Percentiles rank a stretch among this genome's conserved stretches.
Conservation (phyloP, 2,797 vertebrate species). For the Anguilla marmorata region DNA sequence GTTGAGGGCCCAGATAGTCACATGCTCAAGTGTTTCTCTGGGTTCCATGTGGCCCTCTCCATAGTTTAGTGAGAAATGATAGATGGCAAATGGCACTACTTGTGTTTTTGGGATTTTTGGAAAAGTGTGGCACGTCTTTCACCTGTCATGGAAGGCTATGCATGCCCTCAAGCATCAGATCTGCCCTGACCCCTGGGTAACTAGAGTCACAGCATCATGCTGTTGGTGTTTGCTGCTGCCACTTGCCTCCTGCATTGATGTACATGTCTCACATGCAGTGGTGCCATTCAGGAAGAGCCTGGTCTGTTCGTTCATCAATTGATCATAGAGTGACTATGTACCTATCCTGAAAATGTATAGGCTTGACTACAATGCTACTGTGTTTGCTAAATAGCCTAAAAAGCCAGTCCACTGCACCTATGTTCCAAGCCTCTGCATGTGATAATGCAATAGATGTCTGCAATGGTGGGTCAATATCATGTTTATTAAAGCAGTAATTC, state of each 20-base stretch:
- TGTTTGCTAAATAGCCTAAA: conserved; percentile 11
- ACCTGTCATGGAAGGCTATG: conserved; percentile 59
- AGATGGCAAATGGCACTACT: neutral
- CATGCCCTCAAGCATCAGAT: conserved; percentile 16
- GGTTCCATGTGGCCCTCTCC: neutral
- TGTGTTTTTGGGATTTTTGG: conserved; percentile 19
- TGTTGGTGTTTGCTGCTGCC: conserved; percentile 35
- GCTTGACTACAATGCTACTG: conserved; percentile 26
- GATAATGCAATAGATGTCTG: conserved; percentile 37
- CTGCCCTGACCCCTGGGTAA: conserved; percentile 29
- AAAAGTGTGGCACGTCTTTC: conserved; percentile 55
- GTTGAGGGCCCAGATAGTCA: neutral
- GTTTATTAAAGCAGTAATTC: conserved; percentile 51
- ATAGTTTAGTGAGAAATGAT: neutral
- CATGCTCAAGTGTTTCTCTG: neutral
- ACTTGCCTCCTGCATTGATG: conserved; percentile 54
- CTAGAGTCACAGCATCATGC: conserved; percentile 24
- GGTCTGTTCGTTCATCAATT: conserved; percentile 37
- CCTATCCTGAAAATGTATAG: conserved; percentile 41
- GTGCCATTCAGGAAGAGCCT: neutral
- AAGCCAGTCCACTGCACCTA: conserved; percentile 15
- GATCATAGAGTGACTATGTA: conserved; percentile 47
- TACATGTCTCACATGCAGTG: conserved; percentile 48
- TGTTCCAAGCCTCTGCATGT: conserved; percentile 31
- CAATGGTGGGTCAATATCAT: conserved; percentile 43